Percentiles rank a stretch among this genome's conserved stretches.
Evolutionary conservation across 1,140 invertebrate genomes (phyloP).

Genomic region (Octopus sinensis): DNA sequence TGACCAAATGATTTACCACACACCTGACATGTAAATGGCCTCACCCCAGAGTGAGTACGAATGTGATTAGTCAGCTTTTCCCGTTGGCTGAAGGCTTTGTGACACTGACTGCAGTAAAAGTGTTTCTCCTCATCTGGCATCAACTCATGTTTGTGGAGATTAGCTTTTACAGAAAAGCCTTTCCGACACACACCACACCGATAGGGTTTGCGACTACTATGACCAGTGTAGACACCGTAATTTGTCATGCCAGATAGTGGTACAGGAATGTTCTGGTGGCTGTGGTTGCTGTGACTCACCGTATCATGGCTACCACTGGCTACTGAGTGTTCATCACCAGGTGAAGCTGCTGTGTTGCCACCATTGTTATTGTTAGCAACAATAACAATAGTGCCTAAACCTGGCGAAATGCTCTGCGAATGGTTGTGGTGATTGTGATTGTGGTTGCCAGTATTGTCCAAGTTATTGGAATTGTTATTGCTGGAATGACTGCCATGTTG

Average conservation of each 20-base stretch:
- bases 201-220: conserved; percentile 46
- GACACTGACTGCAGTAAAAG: conserved; percentile 33
- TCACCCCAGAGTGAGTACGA: conserved; percentile 27
- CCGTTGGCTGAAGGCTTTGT: conserved; percentile 18
- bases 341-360: too few species aligned
- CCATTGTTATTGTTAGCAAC: too few species aligned
- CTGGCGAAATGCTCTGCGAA: too few species aligned
- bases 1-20: conserved; percentile 63
- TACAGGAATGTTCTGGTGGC: neutral
- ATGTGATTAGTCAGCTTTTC: conserved; percentile 49
- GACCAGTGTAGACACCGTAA: neutral
- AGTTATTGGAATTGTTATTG: too few species aligned
- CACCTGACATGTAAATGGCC: conserved; percentile 59
- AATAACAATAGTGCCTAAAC: too few species aligned
- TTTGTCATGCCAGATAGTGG: neutral
- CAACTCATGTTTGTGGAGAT: conserved; percentile 58
- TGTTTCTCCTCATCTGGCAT: conserved; percentile 57
- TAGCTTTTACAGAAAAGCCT: conserved; percentile 52
- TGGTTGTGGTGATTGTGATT: too few species aligned
- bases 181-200: conserved; percentile 47
- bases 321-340: too few species aligned
- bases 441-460: too few species aligned
- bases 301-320: neutral
- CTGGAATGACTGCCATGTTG: too few species aligned
- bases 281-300: neutral